A percentile compares a stretch with the other conserved stretches of the same genome.
Evolutionary conservation across 2,113 vertebrate species (phyloP).

Genomic region (Malurus melanocephalus): DNA sequence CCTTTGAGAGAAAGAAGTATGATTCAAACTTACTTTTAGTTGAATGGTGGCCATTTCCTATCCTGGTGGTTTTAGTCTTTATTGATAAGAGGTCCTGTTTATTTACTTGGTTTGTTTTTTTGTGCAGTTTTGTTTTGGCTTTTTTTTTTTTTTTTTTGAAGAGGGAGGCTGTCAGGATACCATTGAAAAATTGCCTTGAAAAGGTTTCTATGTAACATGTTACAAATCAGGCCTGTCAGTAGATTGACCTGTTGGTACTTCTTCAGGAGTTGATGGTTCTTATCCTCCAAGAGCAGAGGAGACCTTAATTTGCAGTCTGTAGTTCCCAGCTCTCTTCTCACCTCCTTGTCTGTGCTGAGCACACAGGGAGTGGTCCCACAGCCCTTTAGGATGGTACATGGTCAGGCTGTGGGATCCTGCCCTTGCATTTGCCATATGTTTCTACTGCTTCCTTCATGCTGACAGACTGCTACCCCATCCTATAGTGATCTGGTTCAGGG

Average conservation of each 20-base stretch:
- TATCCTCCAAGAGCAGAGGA: not conserved
- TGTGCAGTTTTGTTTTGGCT: not conserved
- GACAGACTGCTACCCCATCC: accelerated
- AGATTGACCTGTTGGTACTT: not conserved
- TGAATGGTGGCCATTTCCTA: not conserved
- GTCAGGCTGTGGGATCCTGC: not conserved
- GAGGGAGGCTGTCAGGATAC: not conserved
- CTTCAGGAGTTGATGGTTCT: not conserved
- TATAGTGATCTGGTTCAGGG: not conserved
- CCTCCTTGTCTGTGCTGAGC: not conserved
- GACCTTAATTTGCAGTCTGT: not conserved
- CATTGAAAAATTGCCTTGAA: not conserved
- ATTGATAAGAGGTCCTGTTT: not conserved
- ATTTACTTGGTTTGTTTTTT: not conserved
- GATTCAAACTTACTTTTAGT: not conserved
- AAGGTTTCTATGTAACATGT: not conserved
- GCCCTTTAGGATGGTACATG: accelerated
- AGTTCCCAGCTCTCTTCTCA: not conserved
- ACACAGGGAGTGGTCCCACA: not conserved
- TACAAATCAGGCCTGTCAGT: not conserved
- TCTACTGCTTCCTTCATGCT: not conserved
- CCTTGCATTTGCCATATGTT: not conserved
- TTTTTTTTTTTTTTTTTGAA: no score
- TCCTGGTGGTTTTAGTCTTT: not conserved
- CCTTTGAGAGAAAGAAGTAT: not conserved